phyloP scores from a whole-genome alignment of 2,113 vertebrate species.

The Felis chaus region DNA sequence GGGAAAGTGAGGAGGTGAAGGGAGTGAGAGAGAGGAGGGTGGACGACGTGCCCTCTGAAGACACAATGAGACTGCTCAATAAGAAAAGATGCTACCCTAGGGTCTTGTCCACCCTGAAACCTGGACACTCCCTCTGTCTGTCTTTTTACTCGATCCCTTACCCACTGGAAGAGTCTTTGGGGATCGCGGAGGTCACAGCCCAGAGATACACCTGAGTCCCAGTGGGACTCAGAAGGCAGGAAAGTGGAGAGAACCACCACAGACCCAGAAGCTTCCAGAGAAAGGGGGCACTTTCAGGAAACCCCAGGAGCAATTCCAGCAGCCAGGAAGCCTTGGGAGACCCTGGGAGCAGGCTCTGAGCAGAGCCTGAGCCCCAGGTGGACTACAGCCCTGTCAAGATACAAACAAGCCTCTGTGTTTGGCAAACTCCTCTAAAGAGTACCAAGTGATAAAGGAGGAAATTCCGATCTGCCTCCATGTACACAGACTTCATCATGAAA shows the following conservation, averaged over 20 bases:
- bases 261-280: background rate
- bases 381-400: background rate
- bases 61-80: background rate
- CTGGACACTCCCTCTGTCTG: background rate
- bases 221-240: background rate
- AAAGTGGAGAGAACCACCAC: background rate
- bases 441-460: background rate
- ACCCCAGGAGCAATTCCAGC: background rate
- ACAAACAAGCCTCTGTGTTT: background rate
- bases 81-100: background rate
- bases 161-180: background rate
- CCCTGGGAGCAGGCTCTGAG: background rate
- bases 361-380: background rate
- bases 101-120: background rate
- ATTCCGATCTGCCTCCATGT: background rate
- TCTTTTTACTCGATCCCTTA: background rate
- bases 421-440: background rate
- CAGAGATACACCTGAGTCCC: background rate
- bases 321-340: background rate
- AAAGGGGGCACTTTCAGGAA: background rate
- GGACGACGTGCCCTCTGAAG: background rate
- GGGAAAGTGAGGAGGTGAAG: background rate
- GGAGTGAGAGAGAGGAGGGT: background rate
- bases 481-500: background rate
- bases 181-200: accelerated